These are phyloP conservation scores for Chitala chitala DNA, from an alignment of 2,113 vertebrate species.

Conservation along the genomic window DNA sequence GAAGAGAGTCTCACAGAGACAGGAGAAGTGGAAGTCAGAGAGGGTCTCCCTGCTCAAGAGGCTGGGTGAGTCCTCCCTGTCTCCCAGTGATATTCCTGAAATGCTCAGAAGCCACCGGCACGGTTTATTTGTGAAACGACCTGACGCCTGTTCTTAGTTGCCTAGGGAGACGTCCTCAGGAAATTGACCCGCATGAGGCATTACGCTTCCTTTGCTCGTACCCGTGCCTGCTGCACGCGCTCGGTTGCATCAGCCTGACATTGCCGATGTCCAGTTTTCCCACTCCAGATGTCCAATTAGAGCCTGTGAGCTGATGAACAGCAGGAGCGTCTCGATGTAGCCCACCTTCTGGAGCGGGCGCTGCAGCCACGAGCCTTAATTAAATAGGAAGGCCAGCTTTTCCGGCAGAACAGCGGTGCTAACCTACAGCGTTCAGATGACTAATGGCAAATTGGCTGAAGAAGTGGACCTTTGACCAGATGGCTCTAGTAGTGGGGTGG, in stretches of 20 bases:
- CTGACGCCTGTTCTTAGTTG: too few species aligned
- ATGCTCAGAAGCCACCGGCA: too few species aligned
- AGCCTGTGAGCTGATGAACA: not conserved
- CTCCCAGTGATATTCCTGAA: too few species aligned
- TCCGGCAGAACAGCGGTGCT: not conserved
- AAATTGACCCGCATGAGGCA: not conserved
- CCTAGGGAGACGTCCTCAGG: too few species aligned
- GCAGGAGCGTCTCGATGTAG: not conserved
- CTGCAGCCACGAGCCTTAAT: not conserved
- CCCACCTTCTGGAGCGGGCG: not conserved
- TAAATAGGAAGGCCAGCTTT: not conserved
- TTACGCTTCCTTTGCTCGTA: not conserved
- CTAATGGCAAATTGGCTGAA: not conserved
- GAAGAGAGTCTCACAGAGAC: constrained; percentile 82
- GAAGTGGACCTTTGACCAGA: not conserved
- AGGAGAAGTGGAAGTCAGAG: constrained; percentile 81
- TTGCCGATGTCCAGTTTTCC: not conserved
- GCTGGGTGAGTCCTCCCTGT: constrained; percentile 69
- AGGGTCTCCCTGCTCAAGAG: constrained; percentile 82
- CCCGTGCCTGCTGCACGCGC: not conserved
- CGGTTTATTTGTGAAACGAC: not conserved
- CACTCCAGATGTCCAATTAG: not conserved
- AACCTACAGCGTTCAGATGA: not conserved
- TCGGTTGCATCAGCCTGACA: not conserved
- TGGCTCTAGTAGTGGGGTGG: too few species aligned